Evolutionary conservation across 2,888 invertebrate genomes (phyloP), one percentile per base, ranked within the genome.

Genomic region (Euplagia quadripunctaria): DNA sequence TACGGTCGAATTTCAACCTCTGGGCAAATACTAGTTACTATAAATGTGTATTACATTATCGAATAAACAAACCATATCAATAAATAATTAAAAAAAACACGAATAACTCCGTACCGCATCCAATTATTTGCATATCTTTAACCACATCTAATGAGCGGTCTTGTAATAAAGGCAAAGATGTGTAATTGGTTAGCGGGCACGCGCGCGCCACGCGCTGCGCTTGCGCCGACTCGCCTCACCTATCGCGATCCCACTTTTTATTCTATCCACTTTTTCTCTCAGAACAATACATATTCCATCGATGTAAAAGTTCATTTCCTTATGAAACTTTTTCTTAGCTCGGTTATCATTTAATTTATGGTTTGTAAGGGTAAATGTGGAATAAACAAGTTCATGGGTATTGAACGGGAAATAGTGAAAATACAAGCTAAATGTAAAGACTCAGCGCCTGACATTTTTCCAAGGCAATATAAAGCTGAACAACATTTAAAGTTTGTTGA

Each of bases 131-230:
- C 68, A 0, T 52, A 51, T 31, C 52, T 86, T 11, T 14, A 77
- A 42, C 41, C 51, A 74, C 76, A 84, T 91, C 91, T 94, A 94
- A 94, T 94, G 94, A 94, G 93, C 90, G 87, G 89, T 90, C 92
- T 88, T 90, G 92, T 92, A 93, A 93, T 93, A 94, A 91, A 94
- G 93, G 90, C 91, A 90, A 92, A 91, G 92, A 92, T 91, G 91
- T 93, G 92, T 94, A 94, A 95, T 95, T 93, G 94, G 91, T 86
- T 82, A 77, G 83, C 82, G 79, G 91, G 93, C 94, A 94, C 94
- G 94, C 93, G 94, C 88, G 79, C 79, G 91, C 86, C 94, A 94
- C 94, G 94, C 94, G 94, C 88, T 90, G 83, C 84, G 82, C 92
- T 80, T 84, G 82, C 85, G 82, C 85, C 83, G 85, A 72, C 77